A percentile compares a stretch with the other conserved stretches of the same genome.
Conservation (phyloP, 1,140 invertebrate genomes). For the Hylyphantes graminicola region DNA sequence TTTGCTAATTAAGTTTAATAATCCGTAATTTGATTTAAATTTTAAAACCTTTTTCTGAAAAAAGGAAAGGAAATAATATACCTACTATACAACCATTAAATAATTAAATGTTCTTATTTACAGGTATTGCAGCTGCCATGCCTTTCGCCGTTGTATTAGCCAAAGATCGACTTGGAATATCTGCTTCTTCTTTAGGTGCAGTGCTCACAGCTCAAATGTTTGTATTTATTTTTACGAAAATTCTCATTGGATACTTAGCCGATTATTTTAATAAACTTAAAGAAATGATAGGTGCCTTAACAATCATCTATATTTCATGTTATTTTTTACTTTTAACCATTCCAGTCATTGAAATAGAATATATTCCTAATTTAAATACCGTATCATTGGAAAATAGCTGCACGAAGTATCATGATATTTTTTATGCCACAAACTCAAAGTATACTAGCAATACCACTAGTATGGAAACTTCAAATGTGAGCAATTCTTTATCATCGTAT, state of each 20-base stretch:
- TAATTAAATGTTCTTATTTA: not conserved
- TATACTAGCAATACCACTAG: no score
- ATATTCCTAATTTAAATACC: not conserved
- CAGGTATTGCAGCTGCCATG: constrained; percentile 64
- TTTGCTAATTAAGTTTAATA: no score
- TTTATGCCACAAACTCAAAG: no score
- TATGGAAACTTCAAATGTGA: no score
- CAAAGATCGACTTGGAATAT: constrained; percentile 64
- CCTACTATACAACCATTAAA: no score
- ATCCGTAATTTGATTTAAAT: no score
- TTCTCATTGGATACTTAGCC: constrained; percentile 65
- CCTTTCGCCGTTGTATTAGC: constrained; percentile 66
- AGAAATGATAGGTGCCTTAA: constrained; percentile 56
- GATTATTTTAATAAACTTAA: constrained; percentile 66
- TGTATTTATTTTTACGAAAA: constrained; percentile 64
- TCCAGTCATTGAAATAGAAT: not conserved
- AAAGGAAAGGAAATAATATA: no score
- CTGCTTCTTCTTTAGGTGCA: constrained; percentile 64
- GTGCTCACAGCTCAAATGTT: constrained; percentile 66
- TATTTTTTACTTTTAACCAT: constrained; percentile 6
- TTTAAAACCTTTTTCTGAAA: no score
- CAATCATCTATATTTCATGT: constrained; percentile 24
- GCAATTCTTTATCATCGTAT: no score
- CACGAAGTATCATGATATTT: no score
- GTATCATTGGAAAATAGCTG: no score